These are phyloP conservation scores for Myotis brandtii DNA, from an alignment of 2,113 vertebrate species.

Conservation along the genomic window DNA sequence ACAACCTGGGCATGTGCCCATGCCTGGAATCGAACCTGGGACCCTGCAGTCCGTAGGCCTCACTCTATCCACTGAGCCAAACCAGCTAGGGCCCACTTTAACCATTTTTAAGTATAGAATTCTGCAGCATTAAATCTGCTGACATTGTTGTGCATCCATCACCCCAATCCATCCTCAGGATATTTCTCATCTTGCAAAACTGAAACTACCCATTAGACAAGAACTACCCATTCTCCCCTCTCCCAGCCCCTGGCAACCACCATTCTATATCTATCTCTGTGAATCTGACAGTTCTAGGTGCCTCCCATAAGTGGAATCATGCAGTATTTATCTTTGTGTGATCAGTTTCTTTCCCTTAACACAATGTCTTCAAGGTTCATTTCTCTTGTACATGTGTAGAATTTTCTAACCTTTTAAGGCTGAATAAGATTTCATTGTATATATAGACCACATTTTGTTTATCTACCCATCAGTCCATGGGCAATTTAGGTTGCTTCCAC, in stretches of 20 bases:
- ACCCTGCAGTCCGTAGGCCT: no score
- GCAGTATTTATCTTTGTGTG: neutral
- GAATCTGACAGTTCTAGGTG: neutral
- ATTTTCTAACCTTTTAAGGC: neutral
- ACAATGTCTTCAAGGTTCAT: neutral
- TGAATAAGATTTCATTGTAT: neutral
- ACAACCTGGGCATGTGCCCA: no score
- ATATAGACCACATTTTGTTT: neutral
- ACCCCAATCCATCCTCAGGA: neutral
- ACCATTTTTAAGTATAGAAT: neutral
- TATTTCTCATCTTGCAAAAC: neutral
- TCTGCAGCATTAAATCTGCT: neutral
- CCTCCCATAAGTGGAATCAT: neutral
- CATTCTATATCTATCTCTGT: neutral
- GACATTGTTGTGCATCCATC: accelerated
- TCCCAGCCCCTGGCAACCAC: accelerated
- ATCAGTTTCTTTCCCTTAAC: neutral
- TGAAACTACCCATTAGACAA: neutral
- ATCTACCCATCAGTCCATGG: neutral
- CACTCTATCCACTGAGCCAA: no score
- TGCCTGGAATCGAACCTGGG: no score
- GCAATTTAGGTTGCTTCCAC: neutral
- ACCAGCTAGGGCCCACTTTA: neutral
- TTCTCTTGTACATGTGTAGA: neutral
- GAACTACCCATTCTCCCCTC: neutral